Conservation (phyloP, 2,113 vertebrate genomes). For the Phrynosoma blainvillii region DNA sequence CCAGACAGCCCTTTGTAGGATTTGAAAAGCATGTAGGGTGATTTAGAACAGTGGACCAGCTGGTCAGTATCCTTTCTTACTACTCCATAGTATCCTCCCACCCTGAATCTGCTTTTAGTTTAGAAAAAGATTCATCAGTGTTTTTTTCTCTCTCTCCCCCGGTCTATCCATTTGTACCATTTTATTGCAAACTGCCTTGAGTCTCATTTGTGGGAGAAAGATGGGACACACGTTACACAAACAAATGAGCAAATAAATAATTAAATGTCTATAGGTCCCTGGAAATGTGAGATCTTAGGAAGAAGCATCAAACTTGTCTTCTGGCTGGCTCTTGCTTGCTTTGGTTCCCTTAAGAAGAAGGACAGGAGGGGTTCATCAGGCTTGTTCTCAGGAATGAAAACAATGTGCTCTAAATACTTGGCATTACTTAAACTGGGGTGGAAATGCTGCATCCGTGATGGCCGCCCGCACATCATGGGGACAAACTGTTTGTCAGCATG, state of each 20-base stretch:
- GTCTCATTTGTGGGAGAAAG: no score
- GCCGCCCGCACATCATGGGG: not conserved
- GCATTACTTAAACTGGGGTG: not conserved
- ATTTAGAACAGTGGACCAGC: not conserved
- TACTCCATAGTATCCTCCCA: not conserved
- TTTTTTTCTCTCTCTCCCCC: not conserved
- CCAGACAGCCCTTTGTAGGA: no score
- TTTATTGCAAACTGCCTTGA: no score
- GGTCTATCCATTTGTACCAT: no score
- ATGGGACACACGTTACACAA: not conserved
- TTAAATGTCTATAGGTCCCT: no score
- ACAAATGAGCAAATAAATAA: not conserved
- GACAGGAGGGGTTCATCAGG: not conserved
- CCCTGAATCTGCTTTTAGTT: not conserved
- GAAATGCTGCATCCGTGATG: not conserved
- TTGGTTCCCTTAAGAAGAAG: not conserved
- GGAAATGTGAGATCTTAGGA: no score
- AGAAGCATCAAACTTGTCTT: no score
- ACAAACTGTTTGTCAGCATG: not conserved
- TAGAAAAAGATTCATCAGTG: not conserved
- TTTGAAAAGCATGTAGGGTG: not conserved
- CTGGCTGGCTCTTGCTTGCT: not conserved
- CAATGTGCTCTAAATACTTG: constrained; percentile 5
- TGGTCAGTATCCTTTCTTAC: not conserved
- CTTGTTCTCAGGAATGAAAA: constrained; percentile 10